A percentile compares a stretch with the other conserved stretches of the same genome.
These are phyloP conservation scores for Arctia plantaginis DNA, from an alignment of 2,888 invertebrate genomes.

Conservation along the genomic window DNA sequence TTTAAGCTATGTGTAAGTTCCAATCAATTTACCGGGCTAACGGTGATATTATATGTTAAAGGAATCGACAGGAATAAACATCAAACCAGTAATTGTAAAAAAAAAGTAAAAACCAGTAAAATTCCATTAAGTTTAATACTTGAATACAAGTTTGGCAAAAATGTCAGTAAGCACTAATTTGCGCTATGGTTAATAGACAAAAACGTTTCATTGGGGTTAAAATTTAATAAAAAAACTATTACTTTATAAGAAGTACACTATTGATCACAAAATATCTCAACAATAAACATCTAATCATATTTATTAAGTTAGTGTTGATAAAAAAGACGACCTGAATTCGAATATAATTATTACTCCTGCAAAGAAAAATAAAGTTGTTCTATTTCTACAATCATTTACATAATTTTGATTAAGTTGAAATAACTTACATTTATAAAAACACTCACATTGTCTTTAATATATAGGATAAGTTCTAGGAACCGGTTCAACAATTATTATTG, in stretches of 20 bases:
- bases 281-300: background rate
- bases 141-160: background rate
- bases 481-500: background rate
- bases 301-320: background rate
- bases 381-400: background rate
- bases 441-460: background rate
- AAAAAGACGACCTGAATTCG: background rate
- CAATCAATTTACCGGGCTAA: background rate
- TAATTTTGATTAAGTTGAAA: background rate
- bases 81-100: background rate
- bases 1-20: background rate
- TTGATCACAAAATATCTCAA: background rate
- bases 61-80: too few species aligned
- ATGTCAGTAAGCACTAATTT: too few species aligned
- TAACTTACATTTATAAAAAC: background rate
- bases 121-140: too few species aligned
- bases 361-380: background rate
- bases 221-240: too few species aligned
- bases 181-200: too few species aligned
- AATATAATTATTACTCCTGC: background rate
- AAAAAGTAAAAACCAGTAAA: background rate
- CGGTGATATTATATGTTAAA: background rate
- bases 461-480: background rate
- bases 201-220: too few species aligned
- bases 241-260: background rate